Percentiles rank a stretch among this genome's conserved stretches.
Conservation (phyloP, 1,140 invertebrate species). For the Anagrus nilaparvatae region DNA sequence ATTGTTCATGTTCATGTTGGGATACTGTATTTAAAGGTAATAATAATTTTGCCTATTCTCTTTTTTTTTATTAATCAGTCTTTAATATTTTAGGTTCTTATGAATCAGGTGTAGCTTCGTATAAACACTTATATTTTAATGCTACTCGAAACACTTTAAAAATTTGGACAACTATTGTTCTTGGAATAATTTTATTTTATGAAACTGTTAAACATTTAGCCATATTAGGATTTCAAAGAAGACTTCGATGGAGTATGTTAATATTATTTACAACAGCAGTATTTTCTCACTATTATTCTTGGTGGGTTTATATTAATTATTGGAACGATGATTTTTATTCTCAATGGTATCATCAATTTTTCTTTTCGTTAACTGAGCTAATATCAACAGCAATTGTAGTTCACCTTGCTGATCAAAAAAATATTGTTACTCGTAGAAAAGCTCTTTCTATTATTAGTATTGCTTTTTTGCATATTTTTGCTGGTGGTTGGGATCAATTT, state of each 20-base stretch:
- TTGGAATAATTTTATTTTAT: conserved; percentile 58
- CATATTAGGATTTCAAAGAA: conserved; percentile 43
- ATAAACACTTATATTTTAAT: conserved; percentile 80
- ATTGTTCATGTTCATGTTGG: conserved; percentile 70
- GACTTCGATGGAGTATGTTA: conserved; percentile 58
- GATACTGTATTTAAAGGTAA: conserved; percentile 72
- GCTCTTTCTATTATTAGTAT: conserved; percentile 55
- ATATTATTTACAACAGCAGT: conserved; percentile 58
- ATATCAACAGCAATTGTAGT: conserved; percentile 56
- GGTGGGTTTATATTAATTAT: conserved; percentile 77
- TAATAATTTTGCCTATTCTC: not conserved
- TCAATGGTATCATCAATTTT: conserved; percentile 66
- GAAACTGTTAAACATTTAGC: conserved; percentile 59
- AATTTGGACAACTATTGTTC: conserved; percentile 63
- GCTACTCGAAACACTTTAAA: conserved; percentile 62
- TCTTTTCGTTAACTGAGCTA: conserved; percentile 65
- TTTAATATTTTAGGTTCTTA: conserved; percentile 51
- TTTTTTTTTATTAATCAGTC: conserved; percentile 4
- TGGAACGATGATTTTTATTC: conserved; percentile 76
- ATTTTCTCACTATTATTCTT: conserved; percentile 75
- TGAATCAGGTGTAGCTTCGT: conserved; percentile 61
- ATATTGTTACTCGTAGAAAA: conserved; percentile 49
- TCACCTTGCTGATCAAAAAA: conserved; percentile 48
- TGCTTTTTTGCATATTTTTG: conserved; percentile 59
- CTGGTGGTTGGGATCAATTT: conserved; percentile 68